These are phyloP conservation scores for Spodoptera littoralis DNA, from an alignment of 2,888 invertebrate species.

Conservation along the genomic window DNA sequence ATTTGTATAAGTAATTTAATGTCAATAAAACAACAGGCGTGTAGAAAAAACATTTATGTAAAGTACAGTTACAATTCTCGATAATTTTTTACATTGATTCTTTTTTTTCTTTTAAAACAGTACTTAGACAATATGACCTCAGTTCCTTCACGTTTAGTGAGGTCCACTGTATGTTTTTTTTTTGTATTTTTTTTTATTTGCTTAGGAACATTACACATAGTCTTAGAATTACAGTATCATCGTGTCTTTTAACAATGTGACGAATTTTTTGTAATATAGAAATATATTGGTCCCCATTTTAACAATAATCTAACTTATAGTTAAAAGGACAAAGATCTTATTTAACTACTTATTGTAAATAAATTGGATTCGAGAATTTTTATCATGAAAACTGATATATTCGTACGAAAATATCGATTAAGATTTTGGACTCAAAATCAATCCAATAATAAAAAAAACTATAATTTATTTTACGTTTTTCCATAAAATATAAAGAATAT, in stretches of 20 bases:
- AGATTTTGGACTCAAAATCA: too few relatives aligned
- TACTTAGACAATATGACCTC: too few relatives aligned
- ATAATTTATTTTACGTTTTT: slow-evolving; percentile 1
- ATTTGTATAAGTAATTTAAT: too few relatives aligned
- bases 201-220: too few relatives aligned
- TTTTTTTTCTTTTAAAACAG: too few relatives aligned
- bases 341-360: slow-evolving; percentile 17
- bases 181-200: neutral
- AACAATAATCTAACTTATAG: slow-evolving; percentile 22
- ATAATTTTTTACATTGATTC: slow-evolving; percentile 2
- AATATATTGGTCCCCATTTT: slow-evolving; percentile 26
- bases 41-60: slow-evolving; percentile 46
- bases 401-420: slow-evolving; percentile 15
- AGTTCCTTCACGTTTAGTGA: neutral
- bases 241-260: neutral
- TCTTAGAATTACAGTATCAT: neutral
- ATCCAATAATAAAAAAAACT: too few relatives aligned
- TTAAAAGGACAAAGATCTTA: slow-evolving; percentile 17
- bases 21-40: slow-evolving; percentile 40
- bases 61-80: slow-evolving; percentile 27
- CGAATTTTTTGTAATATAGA: neutral
- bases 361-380: slow-evolving; percentile 30
- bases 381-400: slow-evolving; percentile 48
- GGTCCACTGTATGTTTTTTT: neutral
- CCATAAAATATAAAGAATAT: slow-evolving; percentile 5